Conservation (phyloP, 1,140 invertebrate species). For the Drosophila arawakana region DNA sequence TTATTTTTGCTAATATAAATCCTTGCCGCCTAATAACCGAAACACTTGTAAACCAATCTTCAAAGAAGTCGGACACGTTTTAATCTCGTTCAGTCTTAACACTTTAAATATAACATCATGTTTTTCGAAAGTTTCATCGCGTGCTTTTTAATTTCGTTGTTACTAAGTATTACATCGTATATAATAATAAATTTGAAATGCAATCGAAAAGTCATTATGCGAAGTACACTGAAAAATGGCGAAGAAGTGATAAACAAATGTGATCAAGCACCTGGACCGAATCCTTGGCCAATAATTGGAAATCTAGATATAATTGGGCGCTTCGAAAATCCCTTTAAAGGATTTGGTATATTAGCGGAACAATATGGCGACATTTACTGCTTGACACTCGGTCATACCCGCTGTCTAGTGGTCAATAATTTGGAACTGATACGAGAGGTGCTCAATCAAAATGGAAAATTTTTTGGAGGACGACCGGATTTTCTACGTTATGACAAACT, state of each 20-base stretch:
- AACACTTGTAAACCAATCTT: neutral
- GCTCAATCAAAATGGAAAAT: slow-evolving; percentile 91
- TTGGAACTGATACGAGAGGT: slow-evolving; percentile 91
- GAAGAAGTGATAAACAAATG: slow-evolving; percentile 11
- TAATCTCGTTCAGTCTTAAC: neutral
- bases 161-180: slow-evolving; percentile 11
- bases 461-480: slow-evolving; percentile 92
- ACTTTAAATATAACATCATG: slow-evolving; percentile 11
- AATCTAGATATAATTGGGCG: slow-evolving; percentile 89
- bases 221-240: neutral
- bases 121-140: slow-evolving; percentile 4
- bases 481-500: slow-evolving; percentile 90
- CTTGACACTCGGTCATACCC: slow-evolving; percentile 88
- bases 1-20: neutral
- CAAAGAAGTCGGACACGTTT: neutral
- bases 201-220: slow-evolving; percentile 27
- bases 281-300: slow-evolving; percentile 89
- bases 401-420: slow-evolving; percentile 92
- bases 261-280: slow-evolving; percentile 86
- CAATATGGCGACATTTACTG: slow-evolving; percentile 91
- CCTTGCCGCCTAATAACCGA: neutral
- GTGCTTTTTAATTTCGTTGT: neutral
- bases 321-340: slow-evolving; percentile 89
- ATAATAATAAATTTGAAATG: slow-evolving; percentile 27
- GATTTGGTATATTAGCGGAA: slow-evolving; percentile 88